Conservation (phyloP, 2,113 vertebrate species). For the Scatophagus argus region DNA sequence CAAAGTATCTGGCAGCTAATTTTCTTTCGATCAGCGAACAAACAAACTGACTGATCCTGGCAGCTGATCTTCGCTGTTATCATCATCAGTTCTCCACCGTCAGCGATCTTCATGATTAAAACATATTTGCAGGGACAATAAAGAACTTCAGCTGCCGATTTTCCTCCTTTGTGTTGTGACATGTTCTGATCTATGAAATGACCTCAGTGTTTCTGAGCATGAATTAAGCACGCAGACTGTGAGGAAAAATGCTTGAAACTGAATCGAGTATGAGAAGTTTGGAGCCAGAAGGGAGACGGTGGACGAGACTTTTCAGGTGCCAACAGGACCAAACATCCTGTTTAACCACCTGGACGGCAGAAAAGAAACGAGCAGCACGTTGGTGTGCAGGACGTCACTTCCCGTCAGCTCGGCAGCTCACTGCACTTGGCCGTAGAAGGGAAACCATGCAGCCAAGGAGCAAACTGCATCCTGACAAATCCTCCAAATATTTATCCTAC, state of each 20-base stretch:
- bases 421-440: slow-evolving; percentile 42
- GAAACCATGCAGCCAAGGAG: neutral
- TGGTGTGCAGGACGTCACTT: neutral
- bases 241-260: neutral
- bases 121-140: neutral
- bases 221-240: neutral
- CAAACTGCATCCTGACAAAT: slow-evolving; percentile 17
- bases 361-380: neutral
- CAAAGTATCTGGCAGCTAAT: no score
- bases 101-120: neutral
- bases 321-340: no score
- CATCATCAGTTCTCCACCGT: neutral
- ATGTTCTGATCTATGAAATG: neutral
- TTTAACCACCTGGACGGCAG: neutral
- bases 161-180: neutral
- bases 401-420: neutral
- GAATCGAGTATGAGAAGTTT: neutral
- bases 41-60: no score
- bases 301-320: no score
- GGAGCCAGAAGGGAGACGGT: neutral
- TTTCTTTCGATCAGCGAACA: no score
- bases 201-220: no score
- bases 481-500: slow-evolving; percentile 49
- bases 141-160: no score
- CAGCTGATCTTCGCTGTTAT: no score